phyloP scores from a whole-genome alignment of 2,113 vertebrate genomes.

The Pygoscelis adeliae region DNA sequence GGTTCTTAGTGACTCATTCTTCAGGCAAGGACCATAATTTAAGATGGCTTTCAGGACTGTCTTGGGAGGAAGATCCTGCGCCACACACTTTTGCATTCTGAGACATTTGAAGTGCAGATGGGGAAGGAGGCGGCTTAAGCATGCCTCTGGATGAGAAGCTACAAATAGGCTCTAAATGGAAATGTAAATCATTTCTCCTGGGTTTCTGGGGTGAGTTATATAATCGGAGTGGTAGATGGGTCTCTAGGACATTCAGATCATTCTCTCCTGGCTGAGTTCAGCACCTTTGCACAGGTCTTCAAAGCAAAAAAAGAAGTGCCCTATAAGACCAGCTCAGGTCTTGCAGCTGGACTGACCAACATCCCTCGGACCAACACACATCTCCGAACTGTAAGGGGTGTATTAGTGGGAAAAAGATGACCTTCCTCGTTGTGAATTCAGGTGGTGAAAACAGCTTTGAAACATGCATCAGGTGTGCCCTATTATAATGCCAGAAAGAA shows the following conservation, averaged over 20 bases:
- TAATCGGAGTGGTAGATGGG: not conserved
- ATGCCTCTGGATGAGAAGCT: conserved; percentile 11
- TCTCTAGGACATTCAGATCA: not conserved
- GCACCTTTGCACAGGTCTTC: not conserved
- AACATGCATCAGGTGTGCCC: not conserved
- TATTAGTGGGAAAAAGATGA: not conserved
- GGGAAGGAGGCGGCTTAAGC: conserved; percentile 17
- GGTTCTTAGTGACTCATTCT: conserved; percentile 19
- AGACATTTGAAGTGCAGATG: conserved; percentile 38
- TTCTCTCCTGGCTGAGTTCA: not conserved
- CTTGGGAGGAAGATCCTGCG: conserved; percentile 37
- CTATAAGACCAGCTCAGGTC: not conserved
- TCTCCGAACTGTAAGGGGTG: not conserved
- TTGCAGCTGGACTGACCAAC: not conserved
- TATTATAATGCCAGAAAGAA: not conserved
- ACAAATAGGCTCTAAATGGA: conserved; percentile 23
- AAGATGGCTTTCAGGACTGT: not conserved
- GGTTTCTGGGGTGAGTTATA: not conserved
- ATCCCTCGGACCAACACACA: not conserved
- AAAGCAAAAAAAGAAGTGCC: not conserved
- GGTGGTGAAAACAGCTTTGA: not conserved
- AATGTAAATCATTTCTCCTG: conserved; percentile 1
- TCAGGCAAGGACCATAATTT: not conserved
- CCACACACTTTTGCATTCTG: not conserved
- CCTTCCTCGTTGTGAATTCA: not conserved